These are phyloP conservation scores for Xestia sexstrigata DNA, from an alignment of 2,888 invertebrate species.

Conservation along the genomic window DNA sequence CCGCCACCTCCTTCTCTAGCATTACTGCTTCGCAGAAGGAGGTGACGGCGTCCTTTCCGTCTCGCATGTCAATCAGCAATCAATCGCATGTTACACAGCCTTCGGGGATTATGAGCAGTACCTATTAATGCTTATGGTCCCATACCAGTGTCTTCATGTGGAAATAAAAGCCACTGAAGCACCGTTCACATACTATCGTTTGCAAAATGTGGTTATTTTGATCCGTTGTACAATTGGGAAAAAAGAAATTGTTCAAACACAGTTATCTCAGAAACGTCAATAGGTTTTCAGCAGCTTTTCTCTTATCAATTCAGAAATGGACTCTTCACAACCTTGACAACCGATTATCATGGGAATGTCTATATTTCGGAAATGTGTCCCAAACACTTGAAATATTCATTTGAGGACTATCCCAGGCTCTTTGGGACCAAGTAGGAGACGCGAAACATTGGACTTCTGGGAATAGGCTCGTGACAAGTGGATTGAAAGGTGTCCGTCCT, in stretches of 20 bases:
- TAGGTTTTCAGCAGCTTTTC: background rate
- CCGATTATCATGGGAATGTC: constrained; percentile 32
- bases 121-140: background rate
- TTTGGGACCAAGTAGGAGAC: background rate
- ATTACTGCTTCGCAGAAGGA: no score
- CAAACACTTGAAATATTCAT: constrained; percentile 43
- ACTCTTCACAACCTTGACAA: background rate
- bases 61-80: no score
- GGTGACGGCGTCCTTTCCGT: no score
- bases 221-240: no score
- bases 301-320: background rate
- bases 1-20: no score
- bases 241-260: background rate
- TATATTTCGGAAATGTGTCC: constrained; percentile 8
- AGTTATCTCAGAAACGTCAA: background rate
- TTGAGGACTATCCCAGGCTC: background rate
- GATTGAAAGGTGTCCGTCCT: constrained; percentile 22
- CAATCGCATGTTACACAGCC: no score
- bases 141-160: background rate
- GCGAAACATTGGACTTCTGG: constrained; percentile 4
- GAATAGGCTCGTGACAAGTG: constrained; percentile 19
- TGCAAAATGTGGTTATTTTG: background rate
- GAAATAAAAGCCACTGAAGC: background rate
- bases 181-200: background rate
- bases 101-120: background rate